Base-by-base conservation (phyloP, 1,140 invertebrate genomes). In the Drosophila paulistorum region DNA sequence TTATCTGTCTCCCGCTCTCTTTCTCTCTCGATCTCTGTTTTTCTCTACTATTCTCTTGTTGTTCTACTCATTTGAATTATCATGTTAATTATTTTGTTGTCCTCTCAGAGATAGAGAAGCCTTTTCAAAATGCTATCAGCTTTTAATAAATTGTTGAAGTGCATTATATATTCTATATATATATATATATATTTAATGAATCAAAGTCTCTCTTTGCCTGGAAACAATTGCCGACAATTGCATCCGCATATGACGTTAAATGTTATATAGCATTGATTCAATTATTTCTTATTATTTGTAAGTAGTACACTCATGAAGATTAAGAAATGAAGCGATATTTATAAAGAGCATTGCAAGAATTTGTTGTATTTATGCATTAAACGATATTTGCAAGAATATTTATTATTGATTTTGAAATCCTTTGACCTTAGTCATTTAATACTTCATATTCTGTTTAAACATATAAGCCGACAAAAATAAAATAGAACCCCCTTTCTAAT, bases 81-180 rank as follows among this genome's bases (percentile, higher is more conserved):
- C 74, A 57, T 65, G 48, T 62, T 62, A 41, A 48, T 59, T 59
- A 37, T 59, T 59, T 58, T 58, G 57, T 63, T 63, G 39, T 17
- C 30, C 61, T 63, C 64, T 68, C 59, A 59, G 35, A 59, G 57
- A 59, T 69, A 33, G 74, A 76, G 66, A 76, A 69, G 74, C 65
- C 74, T 76, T 76, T 76, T 76, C 51, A 76, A 76, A 76, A 64
- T 59, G 72, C 73, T 63, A 63, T 63, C 61, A 63, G 61, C 66
- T 59, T 39, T 41, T 54, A 65, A 66, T 26, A 73, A 66, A 45
- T 58, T 77, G 63, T 70, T 17, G 7, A 76, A 77, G 55, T 70
- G 74, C 74, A 51, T 51, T 51, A 51, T 23, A 51, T 51, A 51
- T 51, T 68, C 9, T 75, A 35, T 11, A n/a, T 10, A 39, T 57